phyloP scores from a whole-genome alignment of 1,140 invertebrate species.

The Drosophila kanapiae region DNA sequence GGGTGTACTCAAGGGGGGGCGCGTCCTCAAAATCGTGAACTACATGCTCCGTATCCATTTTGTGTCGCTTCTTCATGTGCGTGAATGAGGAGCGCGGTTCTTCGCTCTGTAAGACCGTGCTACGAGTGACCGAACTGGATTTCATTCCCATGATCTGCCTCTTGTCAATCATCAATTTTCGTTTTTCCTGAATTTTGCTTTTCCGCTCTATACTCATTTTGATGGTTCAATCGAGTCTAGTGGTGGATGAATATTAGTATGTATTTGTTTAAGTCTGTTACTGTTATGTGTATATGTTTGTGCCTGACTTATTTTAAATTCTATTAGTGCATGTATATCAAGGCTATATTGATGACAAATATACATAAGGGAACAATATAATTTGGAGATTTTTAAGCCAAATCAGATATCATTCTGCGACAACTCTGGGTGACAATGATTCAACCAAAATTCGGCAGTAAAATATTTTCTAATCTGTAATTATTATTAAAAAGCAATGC shows the following conservation, averaged over 20 bases:
- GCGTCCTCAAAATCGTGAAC: neutral
- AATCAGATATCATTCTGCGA: neutral
- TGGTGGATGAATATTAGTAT: neutral
- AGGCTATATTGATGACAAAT: neutral
- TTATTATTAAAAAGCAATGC: too few relatives aligned
- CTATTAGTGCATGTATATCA: neutral
- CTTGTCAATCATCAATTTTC: constrained; percentile 8
- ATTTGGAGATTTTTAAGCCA: neutral
- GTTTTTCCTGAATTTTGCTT: constrained; percentile 9
- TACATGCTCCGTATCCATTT: neutral
- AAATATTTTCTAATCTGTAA: too few relatives aligned
- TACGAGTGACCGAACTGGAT: neutral
- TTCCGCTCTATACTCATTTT: neutral
- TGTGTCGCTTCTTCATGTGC: constrained; percentile 2
- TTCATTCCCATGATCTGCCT: constrained; percentile 25
- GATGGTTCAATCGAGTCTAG: neutral
- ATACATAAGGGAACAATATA: neutral
- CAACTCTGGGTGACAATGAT: neutral
- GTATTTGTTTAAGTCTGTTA: neutral
- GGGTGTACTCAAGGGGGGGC: neutral
- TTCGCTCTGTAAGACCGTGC: neutral
- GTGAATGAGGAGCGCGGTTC: neutral
- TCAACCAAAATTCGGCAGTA: too few relatives aligned
- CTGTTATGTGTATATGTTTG: too few relatives aligned
- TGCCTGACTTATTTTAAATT: neutral